A percentile compares a stretch with the other conserved stretches of the same genome.
These are phyloP conservation scores for Aspidiotus rigidus DNA, from an alignment of 2,888 invertebrate genomes.

Conservation along the genomic window DNA sequence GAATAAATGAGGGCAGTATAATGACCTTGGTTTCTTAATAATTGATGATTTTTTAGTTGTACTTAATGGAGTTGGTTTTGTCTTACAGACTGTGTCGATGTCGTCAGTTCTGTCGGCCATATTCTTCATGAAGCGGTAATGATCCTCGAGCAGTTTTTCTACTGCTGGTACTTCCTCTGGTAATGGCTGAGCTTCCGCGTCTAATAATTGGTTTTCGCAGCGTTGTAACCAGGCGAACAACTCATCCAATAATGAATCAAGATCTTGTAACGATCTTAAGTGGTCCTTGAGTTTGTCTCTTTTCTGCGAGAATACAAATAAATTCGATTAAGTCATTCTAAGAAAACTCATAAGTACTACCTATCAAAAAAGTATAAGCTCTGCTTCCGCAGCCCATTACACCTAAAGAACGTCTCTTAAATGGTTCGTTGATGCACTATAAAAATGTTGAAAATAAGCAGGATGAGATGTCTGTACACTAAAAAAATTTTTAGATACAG, in stretches of 20 bases:
- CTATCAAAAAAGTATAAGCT: no score
- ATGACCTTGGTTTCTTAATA: conserved; percentile 52
- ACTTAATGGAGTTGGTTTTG: conserved; percentile 55
- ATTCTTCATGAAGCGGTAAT: conserved; percentile 89
- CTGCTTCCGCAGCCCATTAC: no score
- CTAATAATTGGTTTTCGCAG: conserved; percentile 71
- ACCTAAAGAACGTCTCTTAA: no score
- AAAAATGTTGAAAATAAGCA: no score
- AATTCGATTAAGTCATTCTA: neutral
- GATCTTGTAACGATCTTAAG: conserved; percentile 64
- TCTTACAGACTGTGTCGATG: conserved; percentile 90
- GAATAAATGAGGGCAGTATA: conserved; percentile 42
- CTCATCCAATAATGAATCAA: conserved; percentile 84
- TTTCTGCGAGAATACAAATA: conserved; percentile 47
- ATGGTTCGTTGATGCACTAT: no score
- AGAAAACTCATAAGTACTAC: neutral
- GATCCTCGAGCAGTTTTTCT: conserved; percentile 81
- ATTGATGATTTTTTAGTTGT: conserved; percentile 58
- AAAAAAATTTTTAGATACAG: no score
- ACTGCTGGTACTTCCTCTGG: conserved; percentile 81
- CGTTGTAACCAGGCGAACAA: conserved; percentile 86
- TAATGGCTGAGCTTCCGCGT: conserved; percentile 75
- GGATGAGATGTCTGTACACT: no score
- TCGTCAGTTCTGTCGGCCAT: conserved; percentile 86
- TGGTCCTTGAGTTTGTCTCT: conserved; percentile 76